Conservation (phyloP, 1,140 invertebrate genomes). For the Drosophila takahashii region DNA sequence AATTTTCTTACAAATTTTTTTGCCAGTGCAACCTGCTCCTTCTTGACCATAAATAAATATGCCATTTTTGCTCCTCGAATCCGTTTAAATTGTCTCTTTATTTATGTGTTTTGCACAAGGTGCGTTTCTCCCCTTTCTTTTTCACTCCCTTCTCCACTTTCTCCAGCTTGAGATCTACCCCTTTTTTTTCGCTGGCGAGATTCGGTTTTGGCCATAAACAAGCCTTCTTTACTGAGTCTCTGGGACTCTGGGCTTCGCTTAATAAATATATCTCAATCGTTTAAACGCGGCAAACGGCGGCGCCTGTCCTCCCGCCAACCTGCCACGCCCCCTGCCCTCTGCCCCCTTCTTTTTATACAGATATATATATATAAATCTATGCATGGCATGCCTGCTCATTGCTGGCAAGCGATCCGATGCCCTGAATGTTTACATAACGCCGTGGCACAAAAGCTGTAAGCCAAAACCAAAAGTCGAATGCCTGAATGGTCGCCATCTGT, state of each 20-base stretch:
- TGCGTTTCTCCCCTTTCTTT: slow-evolving; percentile 7
- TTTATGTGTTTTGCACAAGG: slow-evolving; percentile 41
- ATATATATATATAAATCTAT: slow-evolving; percentile 10
- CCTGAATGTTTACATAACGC: slow-evolving; percentile 78
- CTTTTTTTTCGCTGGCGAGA: background rate
- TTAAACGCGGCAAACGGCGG: slow-evolving; percentile 58
- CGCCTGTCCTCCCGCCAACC: slow-evolving; percentile 30
- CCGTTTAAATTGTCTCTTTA: slow-evolving; percentile 30
- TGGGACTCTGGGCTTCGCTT: slow-evolving; percentile 25
- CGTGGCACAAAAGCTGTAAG: slow-evolving; percentile 69
- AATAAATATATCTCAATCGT: slow-evolving; percentile 73
- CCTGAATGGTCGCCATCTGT: slow-evolving; percentile 60
- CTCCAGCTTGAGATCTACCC: slow-evolving; percentile 1
- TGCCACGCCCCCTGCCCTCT: slow-evolving; percentile 18
- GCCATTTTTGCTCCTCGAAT: slow-evolving; percentile 8
- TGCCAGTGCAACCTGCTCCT: background rate
- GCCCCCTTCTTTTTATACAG: background rate
- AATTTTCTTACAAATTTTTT: background rate
- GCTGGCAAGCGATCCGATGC: slow-evolving; percentile 59
- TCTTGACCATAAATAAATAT: slow-evolving; percentile 14
- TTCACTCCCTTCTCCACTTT: background rate
- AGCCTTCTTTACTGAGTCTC: slow-evolving; percentile 33
- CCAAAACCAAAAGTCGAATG: slow-evolving; percentile 76
- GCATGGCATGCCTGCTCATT: slow-evolving; percentile 37
- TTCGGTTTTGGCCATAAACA: slow-evolving; percentile 31